phyloP scores from a whole-genome alignment of 2,797 vertebrate genomes.

The Brachyrhaphis roseni region DNA sequence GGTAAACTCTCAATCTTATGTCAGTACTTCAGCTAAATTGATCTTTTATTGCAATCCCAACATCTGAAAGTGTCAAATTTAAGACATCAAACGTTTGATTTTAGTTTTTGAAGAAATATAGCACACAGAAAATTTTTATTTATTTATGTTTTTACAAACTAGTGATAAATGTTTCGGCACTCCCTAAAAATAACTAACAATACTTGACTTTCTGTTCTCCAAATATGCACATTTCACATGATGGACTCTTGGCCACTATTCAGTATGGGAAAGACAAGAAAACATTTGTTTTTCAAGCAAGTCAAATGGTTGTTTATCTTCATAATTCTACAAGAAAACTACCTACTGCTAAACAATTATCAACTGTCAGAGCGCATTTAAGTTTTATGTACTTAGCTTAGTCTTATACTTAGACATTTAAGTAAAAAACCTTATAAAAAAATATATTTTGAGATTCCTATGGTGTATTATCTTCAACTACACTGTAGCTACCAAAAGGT shows the following conservation, averaged over 20 bases:
- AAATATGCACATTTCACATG: not conserved
- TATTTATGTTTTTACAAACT: not conserved
- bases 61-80: not conserved
- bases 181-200: not conserved
- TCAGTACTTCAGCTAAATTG: not conserved
- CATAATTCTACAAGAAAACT: not conserved
- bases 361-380: not conserved
- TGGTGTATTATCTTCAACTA: not conserved
- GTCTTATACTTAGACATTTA: not conserved
- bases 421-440: not conserved
- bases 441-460: not conserved
- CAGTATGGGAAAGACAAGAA: not conserved
- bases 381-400: no score
- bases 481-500: not conserved
- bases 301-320: not conserved
- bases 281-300: not conserved
- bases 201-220: not conserved
- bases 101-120: not conserved
- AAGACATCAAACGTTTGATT: not conserved
- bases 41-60: not conserved
- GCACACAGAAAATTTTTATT: no score
- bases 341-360: not conserved
- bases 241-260: not conserved
- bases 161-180: not conserved
- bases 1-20: conserved; percentile 68